Conservation (phyloP, 2,888 invertebrate species). For the Ernsta delagoae region DNA sequence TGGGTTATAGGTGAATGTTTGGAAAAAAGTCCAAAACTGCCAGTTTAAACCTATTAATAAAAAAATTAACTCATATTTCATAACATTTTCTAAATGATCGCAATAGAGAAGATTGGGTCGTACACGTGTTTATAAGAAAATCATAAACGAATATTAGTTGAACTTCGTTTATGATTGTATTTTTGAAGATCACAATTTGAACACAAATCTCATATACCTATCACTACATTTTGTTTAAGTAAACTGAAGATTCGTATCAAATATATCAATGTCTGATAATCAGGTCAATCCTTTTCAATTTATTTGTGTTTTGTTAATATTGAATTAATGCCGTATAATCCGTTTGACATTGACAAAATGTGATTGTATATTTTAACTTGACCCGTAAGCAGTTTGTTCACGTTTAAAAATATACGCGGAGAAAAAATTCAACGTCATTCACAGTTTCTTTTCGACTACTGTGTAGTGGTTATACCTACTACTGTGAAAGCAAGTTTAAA, state of each 20-base stretch:
- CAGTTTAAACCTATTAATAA: too few relatives aligned
- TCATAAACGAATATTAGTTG: too few relatives aligned
- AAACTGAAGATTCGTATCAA: too few relatives aligned
- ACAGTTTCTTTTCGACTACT: background rate
- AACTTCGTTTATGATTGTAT: too few relatives aligned
- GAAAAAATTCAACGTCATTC: background rate
- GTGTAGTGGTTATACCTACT: background rate
- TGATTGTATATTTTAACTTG: conserved; percentile 13
- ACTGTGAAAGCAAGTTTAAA: background rate
- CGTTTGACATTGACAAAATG: conserved; percentile 24
- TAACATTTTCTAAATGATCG: too few relatives aligned
- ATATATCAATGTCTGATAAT: conserved; percentile 28
- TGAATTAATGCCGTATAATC: conserved; percentile 17
- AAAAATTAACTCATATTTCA: too few relatives aligned
- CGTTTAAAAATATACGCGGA: background rate
- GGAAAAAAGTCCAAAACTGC: background rate
- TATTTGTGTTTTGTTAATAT: conserved; percentile 25
- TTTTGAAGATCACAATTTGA: too few relatives aligned
- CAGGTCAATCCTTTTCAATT: conserved; percentile 20
- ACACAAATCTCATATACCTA: too few relatives aligned
- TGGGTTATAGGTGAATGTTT: background rate
- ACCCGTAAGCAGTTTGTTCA: background rate
- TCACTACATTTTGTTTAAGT: too few relatives aligned
- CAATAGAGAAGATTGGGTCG: too few relatives aligned
- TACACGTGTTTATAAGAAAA: too few relatives aligned